A percentile compares a stretch with the other conserved stretches of the same genome.
phyloP scores from a whole-genome alignment of 2,888 invertebrate genomes.

The Theretra japonica region DNA sequence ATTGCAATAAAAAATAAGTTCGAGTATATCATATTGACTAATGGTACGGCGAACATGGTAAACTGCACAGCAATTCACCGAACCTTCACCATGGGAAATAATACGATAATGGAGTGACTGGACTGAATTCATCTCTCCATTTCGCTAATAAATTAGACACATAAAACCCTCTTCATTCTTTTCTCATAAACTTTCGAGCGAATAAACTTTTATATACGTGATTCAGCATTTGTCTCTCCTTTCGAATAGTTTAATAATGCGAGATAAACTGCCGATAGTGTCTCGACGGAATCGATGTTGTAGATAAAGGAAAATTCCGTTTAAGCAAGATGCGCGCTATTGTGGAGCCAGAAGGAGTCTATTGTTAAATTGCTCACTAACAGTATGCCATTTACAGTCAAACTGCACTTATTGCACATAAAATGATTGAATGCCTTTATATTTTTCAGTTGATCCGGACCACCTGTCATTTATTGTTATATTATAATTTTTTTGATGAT shows the following conservation, averaged over 20 bases:
- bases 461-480: background rate
- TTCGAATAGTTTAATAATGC: background rate
- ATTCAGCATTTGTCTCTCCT: slow-evolving; percentile 1
- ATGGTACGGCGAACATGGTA: background rate
- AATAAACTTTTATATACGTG: background rate
- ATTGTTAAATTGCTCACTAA: slow-evolving; percentile 13
- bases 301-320: slow-evolving; percentile 7
- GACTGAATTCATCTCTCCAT: background rate
- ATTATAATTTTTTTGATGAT: no score
- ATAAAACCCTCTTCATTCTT: background rate
- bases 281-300: background rate
- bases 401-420: slow-evolving; percentile 5
- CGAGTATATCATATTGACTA: no score
- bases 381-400: background rate
- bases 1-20: no score
- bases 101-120: background rate
- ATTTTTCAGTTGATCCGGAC: background rate
- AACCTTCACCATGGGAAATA: background rate
- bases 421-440: background rate
- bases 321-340: background rate
- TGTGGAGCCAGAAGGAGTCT: background rate
- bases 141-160: background rate
- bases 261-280: background rate
- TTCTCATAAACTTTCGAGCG: slow-evolving; percentile 1
- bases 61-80: background rate